These are phyloP conservation scores for Cydia fagiglandana DNA, from an alignment of 1,140 invertebrate species.

Conservation along the genomic window DNA sequence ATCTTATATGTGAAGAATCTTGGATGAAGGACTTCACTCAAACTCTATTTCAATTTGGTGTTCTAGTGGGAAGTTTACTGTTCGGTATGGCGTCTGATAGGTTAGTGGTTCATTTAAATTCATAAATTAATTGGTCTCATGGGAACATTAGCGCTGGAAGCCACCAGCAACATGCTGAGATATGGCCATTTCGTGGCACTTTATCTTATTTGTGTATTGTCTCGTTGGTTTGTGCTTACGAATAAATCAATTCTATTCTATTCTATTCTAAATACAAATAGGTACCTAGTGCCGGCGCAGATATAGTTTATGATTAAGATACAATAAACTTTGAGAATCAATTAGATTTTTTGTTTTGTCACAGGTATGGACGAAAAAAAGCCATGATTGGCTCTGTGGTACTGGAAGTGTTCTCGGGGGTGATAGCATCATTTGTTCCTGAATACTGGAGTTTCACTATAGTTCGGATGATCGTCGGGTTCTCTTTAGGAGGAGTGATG, in stretches of 20 bases:
- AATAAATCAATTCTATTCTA: too few species aligned
- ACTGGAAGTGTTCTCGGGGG: conserved; percentile 80
- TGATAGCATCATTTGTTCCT: conserved; percentile 81
- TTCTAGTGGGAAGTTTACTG: conserved; percentile 45
- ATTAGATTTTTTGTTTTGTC: conserved; percentile 36
- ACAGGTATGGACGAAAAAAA: conserved; percentile 82
- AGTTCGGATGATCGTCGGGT: conserved; percentile 81
- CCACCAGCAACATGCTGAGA: too few species aligned
- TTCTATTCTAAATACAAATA: neutral
- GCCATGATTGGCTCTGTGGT: conserved; percentile 80
- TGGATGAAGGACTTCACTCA: conserved; percentile 83
- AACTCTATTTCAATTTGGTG: conserved; percentile 47
- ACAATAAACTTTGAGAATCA: neutral
- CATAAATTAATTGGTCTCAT: too few species aligned
- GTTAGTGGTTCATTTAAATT: conserved; percentile 30
- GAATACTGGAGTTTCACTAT: conserved; percentile 83
- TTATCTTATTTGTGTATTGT: too few species aligned
- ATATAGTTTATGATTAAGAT: too few species aligned
- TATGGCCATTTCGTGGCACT: too few species aligned
- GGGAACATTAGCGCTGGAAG: too few species aligned
- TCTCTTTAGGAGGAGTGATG: conserved; percentile 81
- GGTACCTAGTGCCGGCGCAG: neutral
- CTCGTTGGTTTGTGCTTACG: too few species aligned
- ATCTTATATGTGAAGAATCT: conserved; percentile 81
- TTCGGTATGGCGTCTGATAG: conserved; percentile 46